Percentiles rank a stretch among this genome's conserved stretches.
These are phyloP conservation scores for Stichodactyla helianthus DNA, from an alignment of 64 coral and sea anemone genomes.

Conservation along the genomic window DNA sequence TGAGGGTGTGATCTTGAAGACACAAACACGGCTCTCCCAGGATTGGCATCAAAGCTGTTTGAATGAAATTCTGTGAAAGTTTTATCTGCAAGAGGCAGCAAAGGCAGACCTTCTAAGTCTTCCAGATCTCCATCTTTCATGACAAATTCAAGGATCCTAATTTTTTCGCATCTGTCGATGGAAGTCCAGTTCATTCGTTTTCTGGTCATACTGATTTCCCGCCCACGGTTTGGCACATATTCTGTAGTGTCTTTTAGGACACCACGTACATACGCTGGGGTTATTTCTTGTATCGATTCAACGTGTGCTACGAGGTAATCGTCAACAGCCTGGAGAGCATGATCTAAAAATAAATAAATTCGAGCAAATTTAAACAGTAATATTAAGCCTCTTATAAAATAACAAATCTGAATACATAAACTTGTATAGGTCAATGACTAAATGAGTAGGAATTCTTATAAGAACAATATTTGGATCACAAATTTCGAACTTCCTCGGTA, in stretches of 20 bases:
- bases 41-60: slow-evolving; percentile 36
- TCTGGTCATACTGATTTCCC: background rate
- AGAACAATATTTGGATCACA: too few species aligned
- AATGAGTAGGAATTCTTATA: too few species aligned
- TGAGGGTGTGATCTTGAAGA: slow-evolving; percentile 50
- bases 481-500: slow-evolving; percentile 36
- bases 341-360: slow-evolving; percentile 7
- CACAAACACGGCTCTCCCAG: slow-evolving; percentile 49
- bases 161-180: slow-evolving; percentile 44
- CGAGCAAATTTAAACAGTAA: background rate
- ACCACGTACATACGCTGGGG: slow-evolving; percentile 62
- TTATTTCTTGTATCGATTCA: slow-evolving; percentile 50
- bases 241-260: slow-evolving; percentile 34
- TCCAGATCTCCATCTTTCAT: slow-evolving; percentile 67
- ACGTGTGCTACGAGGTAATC: slow-evolving; percentile 47
- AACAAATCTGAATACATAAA: too few species aligned
- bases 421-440: too few species aligned
- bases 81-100: slow-evolving; percentile 75
- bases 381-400: too few species aligned
- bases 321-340: slow-evolving; percentile 71
- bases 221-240: background rate
- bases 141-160: slow-evolving; percentile 62
- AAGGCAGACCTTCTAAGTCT: slow-evolving; percentile 74
- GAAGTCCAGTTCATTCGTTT: background rate
- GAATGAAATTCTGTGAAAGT: slow-evolving; percentile 63